Evolutionary conservation across 2,888 invertebrate species (phyloP).

Genomic region (Tipula helvola): DNA sequence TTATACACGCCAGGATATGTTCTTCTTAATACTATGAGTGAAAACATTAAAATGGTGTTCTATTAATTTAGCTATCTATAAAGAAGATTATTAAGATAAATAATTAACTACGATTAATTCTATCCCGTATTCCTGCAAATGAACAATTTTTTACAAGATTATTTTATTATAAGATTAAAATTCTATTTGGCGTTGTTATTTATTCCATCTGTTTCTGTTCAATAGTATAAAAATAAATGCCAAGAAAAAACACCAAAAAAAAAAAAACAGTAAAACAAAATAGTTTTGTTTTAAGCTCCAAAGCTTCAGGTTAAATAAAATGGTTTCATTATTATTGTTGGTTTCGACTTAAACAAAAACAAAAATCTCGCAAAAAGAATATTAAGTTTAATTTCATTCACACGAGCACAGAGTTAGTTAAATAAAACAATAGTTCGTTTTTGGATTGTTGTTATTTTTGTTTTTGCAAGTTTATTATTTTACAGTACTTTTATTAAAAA

Average conservation of each 20-base stretch:
- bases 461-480: background rate
- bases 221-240: background rate
- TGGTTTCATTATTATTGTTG: background rate
- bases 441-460: background rate
- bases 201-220: too few relatives aligned
- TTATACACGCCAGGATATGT: too few relatives aligned
- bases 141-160: too few relatives aligned
- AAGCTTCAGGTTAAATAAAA: background rate
- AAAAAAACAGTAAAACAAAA: background rate
- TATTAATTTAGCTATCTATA: too few relatives aligned
- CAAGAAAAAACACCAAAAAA: background rate
- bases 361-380: background rate
- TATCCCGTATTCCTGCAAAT: too few relatives aligned
- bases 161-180: too few relatives aligned
- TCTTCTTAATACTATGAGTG: too few relatives aligned
- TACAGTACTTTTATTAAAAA: background rate
- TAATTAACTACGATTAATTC: too few relatives aligned
- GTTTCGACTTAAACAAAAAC: background rate
- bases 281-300: background rate
- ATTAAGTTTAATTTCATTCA: background rate
- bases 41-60: too few relatives aligned
- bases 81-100: too few relatives aligned
- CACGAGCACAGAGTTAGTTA: background rate
- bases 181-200: too few relatives aligned
- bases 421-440: background rate